These are phyloP conservation scores for Oryzias sinensis DNA, from an alignment of 2,797 vertebrate genomes.

Conservation along the genomic window DNA sequence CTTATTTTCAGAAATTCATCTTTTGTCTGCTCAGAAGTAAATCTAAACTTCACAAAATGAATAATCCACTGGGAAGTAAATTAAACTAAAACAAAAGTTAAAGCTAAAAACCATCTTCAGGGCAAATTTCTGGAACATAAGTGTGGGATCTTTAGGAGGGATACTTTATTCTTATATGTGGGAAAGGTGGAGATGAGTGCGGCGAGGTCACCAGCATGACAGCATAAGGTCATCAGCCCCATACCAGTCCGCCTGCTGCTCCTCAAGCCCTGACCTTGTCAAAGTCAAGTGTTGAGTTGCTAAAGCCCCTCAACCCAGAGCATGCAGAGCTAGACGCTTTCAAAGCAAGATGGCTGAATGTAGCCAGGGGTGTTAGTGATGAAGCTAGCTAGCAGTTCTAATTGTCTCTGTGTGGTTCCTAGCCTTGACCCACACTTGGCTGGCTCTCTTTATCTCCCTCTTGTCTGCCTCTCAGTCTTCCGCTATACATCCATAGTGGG, in stretches of 20 bases:
- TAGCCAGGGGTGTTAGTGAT: conserved; percentile 61
- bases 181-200: conserved; percentile 36
- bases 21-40: no score
- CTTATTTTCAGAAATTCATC: no score
- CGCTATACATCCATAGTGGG: conserved; percentile 34
- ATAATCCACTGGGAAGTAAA: no score
- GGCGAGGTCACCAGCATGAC: conserved; percentile 66
- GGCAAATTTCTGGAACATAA: no score
- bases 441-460: conserved; percentile 49
- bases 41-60: no score
- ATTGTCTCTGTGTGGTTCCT: conserved; percentile 64
- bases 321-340: conserved; percentile 28
- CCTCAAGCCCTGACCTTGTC: conserved; percentile 67
- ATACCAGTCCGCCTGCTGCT: conserved; percentile 64
- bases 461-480: conserved; percentile 40
- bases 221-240: conserved; percentile 60
- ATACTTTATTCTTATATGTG: conserved; percentile 41
- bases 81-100: no score
- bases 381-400: conserved; percentile 54
- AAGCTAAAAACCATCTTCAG: no score
- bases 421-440: conserved; percentile 61
- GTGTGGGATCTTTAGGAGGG: conserved; percentile 20
- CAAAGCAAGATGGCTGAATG: conserved; percentile 27
- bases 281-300: conserved; percentile 65
- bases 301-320: conserved; percentile 56